Evolutionary conservation across 2,888 invertebrate genomes (phyloP), one percentile per base, ranked within the genome.

Genomic region (Platycheirus rosarum): DNA sequence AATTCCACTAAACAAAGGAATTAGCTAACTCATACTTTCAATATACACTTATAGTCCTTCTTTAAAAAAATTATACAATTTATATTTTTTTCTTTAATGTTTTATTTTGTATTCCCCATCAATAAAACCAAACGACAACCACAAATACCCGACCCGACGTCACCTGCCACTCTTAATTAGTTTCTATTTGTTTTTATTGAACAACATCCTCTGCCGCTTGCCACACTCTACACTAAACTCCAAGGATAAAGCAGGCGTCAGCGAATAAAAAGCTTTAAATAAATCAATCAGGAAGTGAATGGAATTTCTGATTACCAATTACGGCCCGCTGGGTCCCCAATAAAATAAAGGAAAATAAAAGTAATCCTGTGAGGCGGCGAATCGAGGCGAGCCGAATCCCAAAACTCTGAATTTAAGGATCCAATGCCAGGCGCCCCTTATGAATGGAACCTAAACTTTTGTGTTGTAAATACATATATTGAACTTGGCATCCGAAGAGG

Each of bases 251-350:
- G 48, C 74, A 40, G 55, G 62, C 76, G 53, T 68, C 68, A 68
- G 13, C 68, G 66, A 26, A 68, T 62, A 78, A 68, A 78, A 66
- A 73, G 79, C 74, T 79, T 74, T 63, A 79, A 79, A 74, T 74
- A 74, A 74, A 79, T 79, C 79, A 79, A 74, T 79, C 79, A 69
- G 49, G 40, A 35, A 57, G 63, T 74, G 49, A 74, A 79, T 79
- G 62, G 63, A 74, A 74, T 74, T 74, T 68, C 74, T 79, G 78
- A 74, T 74, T 74, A 79, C 68, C 74, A 79, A 79, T 73, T 74
- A 68, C 68, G 18, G 18, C 26, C 35, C 26, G 18, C 20, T 42
- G 42, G 14, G 13, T 4, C 37, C 57, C 9, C 29, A 42, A 49
- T 46, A 13, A 35, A 66, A 78, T 66, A 23, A 20, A n/a, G n/a